phyloP scores from a whole-genome alignment of 2,113 vertebrate genomes.

The Tetrao urogallus region DNA sequence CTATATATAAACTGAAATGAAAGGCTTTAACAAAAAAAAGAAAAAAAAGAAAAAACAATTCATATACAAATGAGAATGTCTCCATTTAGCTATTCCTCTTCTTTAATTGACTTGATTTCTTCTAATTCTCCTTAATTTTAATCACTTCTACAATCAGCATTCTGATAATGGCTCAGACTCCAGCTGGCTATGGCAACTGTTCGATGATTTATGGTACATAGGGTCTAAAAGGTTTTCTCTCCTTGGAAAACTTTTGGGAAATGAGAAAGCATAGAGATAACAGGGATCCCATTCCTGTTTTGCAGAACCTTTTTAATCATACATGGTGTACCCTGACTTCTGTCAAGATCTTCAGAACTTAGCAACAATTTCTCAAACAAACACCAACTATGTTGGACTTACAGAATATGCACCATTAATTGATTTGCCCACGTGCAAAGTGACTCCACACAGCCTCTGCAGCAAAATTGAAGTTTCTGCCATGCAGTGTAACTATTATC shows the following conservation, averaged over 20 bases:
- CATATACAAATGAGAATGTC: not conserved
- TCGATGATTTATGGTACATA: not conserved
- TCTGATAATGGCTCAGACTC: not conserved
- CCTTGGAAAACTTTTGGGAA: not conserved
- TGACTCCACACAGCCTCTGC: not conserved
- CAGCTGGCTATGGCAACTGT: not conserved
- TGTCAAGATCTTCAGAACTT: not conserved
- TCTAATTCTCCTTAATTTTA: not conserved
- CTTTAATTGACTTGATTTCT: not conserved
- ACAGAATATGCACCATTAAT: accelerated
- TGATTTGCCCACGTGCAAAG: not conserved
- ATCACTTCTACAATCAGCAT: not conserved
- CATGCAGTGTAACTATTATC: not conserved
- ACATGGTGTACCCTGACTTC: not conserved
- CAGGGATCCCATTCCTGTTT: not conserved
- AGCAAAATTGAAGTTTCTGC: not conserved
- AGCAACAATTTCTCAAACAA: not conserved
- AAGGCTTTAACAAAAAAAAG: not conserved
- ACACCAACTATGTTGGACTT: not conserved
- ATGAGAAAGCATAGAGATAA: not conserved
- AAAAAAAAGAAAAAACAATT: not conserved
- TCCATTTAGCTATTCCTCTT: not conserved
- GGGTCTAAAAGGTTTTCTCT: not conserved
- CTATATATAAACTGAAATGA: not conserved
- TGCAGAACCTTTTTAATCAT: not conserved